These are phyloP conservation scores for Bibio marci DNA, from an alignment of 2,888 invertebrate genomes.

Conservation along the genomic window DNA sequence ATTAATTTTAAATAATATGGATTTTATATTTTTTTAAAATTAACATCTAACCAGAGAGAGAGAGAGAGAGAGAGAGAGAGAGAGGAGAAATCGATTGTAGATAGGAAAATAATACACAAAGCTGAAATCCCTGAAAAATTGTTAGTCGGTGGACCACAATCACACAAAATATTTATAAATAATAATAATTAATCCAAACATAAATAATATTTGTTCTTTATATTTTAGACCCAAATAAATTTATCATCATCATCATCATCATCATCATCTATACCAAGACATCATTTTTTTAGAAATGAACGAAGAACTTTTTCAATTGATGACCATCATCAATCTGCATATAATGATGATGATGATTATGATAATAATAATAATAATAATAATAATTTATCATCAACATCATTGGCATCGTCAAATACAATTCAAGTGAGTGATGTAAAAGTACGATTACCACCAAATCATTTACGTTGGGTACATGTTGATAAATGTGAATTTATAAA, in stretches of 20 bases:
- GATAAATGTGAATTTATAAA: conserved; percentile 63
- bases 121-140: too few species aligned
- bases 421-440: conserved; percentile 31
- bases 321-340: background rate
- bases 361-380: background rate
- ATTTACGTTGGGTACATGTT: conserved; percentile 52
- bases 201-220: too few species aligned
- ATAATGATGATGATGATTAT: background rate
- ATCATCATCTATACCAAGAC: background rate
- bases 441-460: conserved; percentile 46
- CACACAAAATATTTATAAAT: too few species aligned
- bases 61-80: too few species aligned
- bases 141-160: too few species aligned
- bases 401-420: background rate
- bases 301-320: background rate
- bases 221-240: background rate
- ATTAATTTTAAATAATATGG: too few species aligned
- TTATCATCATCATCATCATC: background rate
- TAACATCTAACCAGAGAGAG: too few species aligned
- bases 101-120: too few species aligned
- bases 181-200: too few species aligned
- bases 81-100: too few species aligned
- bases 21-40: too few species aligned
- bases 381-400: too few species aligned
- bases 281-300: background rate